Base-by-base conservation (phyloP, 1,140 invertebrate species). In the Bactericera cockerelli region DNA sequence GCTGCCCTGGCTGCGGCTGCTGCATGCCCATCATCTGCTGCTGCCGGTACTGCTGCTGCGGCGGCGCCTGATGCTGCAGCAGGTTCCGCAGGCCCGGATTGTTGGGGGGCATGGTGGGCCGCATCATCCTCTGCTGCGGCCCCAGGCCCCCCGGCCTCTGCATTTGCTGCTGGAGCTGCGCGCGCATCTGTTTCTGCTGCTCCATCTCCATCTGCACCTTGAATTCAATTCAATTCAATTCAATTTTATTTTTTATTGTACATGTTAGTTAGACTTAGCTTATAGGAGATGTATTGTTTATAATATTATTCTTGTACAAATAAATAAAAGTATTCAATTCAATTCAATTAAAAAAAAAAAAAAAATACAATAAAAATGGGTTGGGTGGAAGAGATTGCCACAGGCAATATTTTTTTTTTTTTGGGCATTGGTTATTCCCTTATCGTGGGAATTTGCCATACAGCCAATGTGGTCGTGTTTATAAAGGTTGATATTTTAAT, bases 31-130 rank as follows among this genome's bases (percentile, higher is more conserved):
- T 63, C 56, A 65, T 65, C 21, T 75, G 70, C 66, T 74, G 72
- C 61, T 71, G 70, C 26, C 74, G 69, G 36, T 76, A 75, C 14
- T 73, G 72, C 26, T 74, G 69, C 33, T 76, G 75, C 14, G 73
- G 72, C 13, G 74, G 74, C 61, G 74, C 73, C 63, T 74, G 70
- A 61, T 83, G 81, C 69, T 84, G 81, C 2, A 84, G 72, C 21
- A 84, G 70, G 70, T 83, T 79, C 24, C 82, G 70, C 24, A 84
- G 68, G n/a, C 81, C 81, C n/a, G 81, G 76, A 71, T 80, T 82
- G 62, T 79, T 81, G 0, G 74, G 62, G 14, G 60, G 38, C 66
- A 81, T 77, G 19, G 77, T 75, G 19, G 81, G 80, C 53, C 80
- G 72, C 70, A 82, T 79, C 70, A 84, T 77, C 65, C 81, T 72